Evolutionary conservation across 2,888 invertebrate species (phyloP), one percentile per base, ranked within the genome.

Genomic region (Eupithecia pulchellata): DNA sequence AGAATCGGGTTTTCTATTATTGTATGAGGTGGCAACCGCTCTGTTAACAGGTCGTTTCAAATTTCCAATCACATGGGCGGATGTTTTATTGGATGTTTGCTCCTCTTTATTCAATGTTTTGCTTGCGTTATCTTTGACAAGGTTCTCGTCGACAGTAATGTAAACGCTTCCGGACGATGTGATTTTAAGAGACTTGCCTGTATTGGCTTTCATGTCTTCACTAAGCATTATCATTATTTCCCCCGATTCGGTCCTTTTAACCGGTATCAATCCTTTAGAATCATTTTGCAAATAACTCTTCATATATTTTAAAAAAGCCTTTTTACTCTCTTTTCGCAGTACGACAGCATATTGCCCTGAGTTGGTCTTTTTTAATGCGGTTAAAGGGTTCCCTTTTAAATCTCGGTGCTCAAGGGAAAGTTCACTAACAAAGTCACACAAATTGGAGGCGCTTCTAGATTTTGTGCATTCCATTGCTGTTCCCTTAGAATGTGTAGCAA

Each of bases 111-210:
- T 25, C 20, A 32, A 29, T 55, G 69, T 52, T 5, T 70, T 68
- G 66, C 80, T 77, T 11, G 71, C 71, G 42, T 80, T 74, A 9
- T 64, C 67, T 74, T 81, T 77, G 4, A 82, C 67, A 27, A 77
- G 47, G 39, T 77, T 75, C 69, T 88, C 81, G 69, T 89, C 82
- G 27, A 88, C 76, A 20, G 82, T 71, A 20, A 89, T 75, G 68
- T 82, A 87, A 75, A 91, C 83, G 74, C 86, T 89, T 27, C 89
- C 89, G 1, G 90, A 89, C 13, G 82, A 71, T 39, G 88, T 85
- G 6, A 90, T 84, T 80, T 87, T 90, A 27, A 92, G 77, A 29
- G 84, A 82, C 42, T 84, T 86, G 60, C 80, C 74, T 27, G 68
- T 77, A 36, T 78, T 80, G 8, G 42, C 66, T 36, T 81, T 72